Evolutionary conservation across 1,140 invertebrate species (phyloP).

Genomic region (Parapsyche elsis): DNA sequence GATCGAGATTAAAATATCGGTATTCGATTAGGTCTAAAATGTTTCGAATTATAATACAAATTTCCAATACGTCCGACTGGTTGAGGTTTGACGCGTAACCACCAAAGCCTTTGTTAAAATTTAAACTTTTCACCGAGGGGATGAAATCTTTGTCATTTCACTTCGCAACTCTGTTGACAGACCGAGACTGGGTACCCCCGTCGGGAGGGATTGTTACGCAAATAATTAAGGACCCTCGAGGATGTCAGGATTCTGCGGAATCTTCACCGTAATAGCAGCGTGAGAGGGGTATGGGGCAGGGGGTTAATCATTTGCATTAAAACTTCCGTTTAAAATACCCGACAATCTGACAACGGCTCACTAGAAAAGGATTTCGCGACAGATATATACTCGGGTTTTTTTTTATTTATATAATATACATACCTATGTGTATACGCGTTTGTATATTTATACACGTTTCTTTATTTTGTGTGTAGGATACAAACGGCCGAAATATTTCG

Average conservation of each 20-base stretch:
- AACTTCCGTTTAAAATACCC: constrained; percentile 12
- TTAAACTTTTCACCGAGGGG: constrained; percentile 21
- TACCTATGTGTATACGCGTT: background rate
- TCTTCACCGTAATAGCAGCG: background rate
- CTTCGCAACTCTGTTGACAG: constrained; percentile 4
- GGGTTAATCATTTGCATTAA: constrained; percentile 39
- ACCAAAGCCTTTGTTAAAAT: constrained; percentile 6
- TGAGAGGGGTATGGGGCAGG: background rate
- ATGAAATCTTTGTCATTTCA: constrained; percentile 24
- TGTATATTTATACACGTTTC: background rate
- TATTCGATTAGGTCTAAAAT: too few species aligned
- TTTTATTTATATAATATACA: background rate
- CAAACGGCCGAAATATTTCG: constrained; percentile 39
- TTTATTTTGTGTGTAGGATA: background rate
- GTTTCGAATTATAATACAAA: too few species aligned
- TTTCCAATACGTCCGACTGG: too few species aligned
- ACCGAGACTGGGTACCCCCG: background rate
- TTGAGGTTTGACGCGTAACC: background rate
- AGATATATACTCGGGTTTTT: too few species aligned
- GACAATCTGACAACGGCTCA: background rate
- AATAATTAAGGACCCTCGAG: constrained; percentile 33
- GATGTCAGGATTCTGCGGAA: constrained; percentile 27
- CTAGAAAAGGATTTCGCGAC: too few species aligned
- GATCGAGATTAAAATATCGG: background rate
- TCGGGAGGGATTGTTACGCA: constrained; percentile 24